Conservation (phyloP, 2,797 vertebrate species). For the Tamandua tetradactyla region DNA sequence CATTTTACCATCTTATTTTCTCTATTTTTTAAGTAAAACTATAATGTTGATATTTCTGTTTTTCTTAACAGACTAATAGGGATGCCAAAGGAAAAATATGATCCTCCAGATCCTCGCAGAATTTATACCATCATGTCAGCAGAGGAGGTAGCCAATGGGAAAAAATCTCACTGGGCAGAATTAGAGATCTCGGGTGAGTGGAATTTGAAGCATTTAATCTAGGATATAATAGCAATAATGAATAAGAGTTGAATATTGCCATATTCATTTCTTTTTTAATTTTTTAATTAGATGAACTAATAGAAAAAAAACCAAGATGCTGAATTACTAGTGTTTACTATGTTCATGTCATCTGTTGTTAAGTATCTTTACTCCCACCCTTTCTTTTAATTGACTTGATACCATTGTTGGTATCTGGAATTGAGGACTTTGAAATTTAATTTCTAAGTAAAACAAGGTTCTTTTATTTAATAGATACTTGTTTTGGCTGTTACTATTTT, state of each 20-base stretch:
- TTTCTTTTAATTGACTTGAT: slow-evolving; percentile 33
- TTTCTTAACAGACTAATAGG: slow-evolving; percentile 93
- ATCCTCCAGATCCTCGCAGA: slow-evolving; percentile 98
- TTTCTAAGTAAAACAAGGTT: slow-evolving; percentile 53
- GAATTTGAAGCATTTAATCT: slow-evolving; percentile 27
- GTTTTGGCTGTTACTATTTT: slow-evolving; percentile 40
- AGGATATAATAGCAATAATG: slow-evolving; percentile 9
- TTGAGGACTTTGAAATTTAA: slow-evolving; percentile 25
- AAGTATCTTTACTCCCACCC: slow-evolving; percentile 25
- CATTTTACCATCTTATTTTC: neutral
- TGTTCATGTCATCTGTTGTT: slow-evolving; percentile 20
- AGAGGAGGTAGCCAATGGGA: slow-evolving; percentile 96
- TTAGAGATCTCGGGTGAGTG: slow-evolving; percentile 94
- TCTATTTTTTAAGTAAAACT: neutral
- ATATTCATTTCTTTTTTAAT: slow-evolving; percentile 16
- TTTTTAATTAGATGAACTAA: slow-evolving; percentile 42
- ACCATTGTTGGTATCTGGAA: slow-evolving; percentile 32
- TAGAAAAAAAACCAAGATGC: neutral
- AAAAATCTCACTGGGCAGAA: slow-evolving; percentile 98
- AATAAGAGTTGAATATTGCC: slow-evolving; percentile 11
- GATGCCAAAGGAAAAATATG: slow-evolving; percentile 99
- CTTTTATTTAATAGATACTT: slow-evolving; percentile 33
- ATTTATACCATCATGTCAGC: slow-evolving; percentile 99
- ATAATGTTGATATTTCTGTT: slow-evolving; percentile 61
- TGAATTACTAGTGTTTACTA: slow-evolving; percentile 7